Conservation (phyloP, 2,888 invertebrate species). For the Lypha dubia region DNA sequence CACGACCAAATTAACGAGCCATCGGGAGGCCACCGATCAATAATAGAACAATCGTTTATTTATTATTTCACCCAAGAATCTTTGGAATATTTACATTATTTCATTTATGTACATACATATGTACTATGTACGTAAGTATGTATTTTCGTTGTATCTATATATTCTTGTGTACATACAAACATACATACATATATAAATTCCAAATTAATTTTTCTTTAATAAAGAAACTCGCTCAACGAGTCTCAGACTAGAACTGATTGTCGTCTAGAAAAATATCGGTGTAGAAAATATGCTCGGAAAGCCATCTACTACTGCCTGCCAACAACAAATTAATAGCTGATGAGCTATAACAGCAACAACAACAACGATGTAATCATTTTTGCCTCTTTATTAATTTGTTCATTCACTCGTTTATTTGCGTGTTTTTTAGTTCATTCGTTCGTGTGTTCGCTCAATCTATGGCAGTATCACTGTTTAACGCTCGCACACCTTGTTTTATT, state of each 20-base stretch:
- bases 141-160: conserved; percentile 26
- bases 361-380: conserved; percentile 34
- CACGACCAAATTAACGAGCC: conserved; percentile 30
- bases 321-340: conserved; percentile 54
- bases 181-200: background rate
- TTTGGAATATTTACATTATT: conserved; percentile 58
- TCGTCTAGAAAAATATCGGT: conserved; percentile 67
- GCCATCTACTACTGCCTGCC: conserved; percentile 40
- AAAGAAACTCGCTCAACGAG: conserved; percentile 72
- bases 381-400: conserved; percentile 62
- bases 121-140: background rate
- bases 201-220: conserved; percentile 29
- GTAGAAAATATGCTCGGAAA: conserved; percentile 62
- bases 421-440: conserved; percentile 25
- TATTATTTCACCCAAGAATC: conserved; percentile 49
- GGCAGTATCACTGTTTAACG: conserved; percentile 51
- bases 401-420: conserved; percentile 52
- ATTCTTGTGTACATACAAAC: no score
- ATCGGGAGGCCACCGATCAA: conserved; percentile 54
- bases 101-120: conserved; percentile 43
- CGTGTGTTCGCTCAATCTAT: conserved; percentile 38
- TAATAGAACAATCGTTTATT: conserved; percentile 39
- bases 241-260: conserved; percentile 72
- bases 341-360: conserved; percentile 56
- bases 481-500: conserved; percentile 68